phyloP scores from a whole-genome alignment of 2,888 invertebrate genomes.

The Drosophila pseudotalamancana region DNA sequence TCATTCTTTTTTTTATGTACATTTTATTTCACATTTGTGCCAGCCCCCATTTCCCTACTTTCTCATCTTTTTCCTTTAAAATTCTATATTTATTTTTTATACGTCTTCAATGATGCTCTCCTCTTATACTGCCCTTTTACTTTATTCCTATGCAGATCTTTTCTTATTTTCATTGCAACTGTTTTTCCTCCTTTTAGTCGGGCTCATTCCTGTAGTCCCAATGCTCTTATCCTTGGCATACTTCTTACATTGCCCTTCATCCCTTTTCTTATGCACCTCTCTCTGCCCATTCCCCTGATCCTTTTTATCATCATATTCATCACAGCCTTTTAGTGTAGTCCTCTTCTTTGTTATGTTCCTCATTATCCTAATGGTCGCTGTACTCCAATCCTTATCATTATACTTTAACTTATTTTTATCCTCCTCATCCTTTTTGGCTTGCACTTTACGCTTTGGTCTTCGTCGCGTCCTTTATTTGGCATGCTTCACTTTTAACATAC shows the following conservation, averaged over 20 bases:
- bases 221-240: no score
- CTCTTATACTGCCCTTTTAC: background rate
- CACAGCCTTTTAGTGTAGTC: background rate
- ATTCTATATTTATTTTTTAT: no score
- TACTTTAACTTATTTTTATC: background rate
- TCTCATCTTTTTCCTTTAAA: no score
- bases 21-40: background rate
- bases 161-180: background rate
- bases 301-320: background rate
- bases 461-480: background rate
- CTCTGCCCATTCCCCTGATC: background rate
- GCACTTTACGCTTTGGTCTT: background rate
- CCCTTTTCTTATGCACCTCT: background rate
- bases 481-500: background rate
- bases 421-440: background rate
- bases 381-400: background rate
- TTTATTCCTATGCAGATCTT: no score
- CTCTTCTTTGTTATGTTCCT: background rate
- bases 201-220: background rate
- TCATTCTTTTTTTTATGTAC: background rate
- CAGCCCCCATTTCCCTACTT: no score
- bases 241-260: background rate
- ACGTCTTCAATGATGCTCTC: no score
- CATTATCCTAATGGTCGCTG: constrained; percentile 5
- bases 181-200: no score